These are phyloP conservation scores for Tupaia chinensis DNA, from an alignment of 2,113 vertebrate species.

Conservation along the genomic window DNA sequence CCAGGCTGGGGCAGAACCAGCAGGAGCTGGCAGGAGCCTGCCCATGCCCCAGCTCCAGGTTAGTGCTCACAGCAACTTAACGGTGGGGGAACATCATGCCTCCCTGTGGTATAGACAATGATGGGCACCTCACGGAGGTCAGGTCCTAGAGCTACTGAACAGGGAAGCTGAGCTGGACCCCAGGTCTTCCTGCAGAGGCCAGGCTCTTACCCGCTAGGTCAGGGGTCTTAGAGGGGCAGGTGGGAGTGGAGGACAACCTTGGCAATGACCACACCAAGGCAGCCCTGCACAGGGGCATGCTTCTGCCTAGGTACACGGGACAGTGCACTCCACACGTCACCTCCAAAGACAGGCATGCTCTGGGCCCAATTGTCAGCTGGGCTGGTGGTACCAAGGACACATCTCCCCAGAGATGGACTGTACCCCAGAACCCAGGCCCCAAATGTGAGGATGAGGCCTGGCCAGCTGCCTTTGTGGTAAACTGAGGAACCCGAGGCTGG, in stretches of 20 bases:
- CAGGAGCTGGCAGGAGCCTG: neutral
- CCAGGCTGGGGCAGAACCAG: accelerated
- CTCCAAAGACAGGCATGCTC: neutral
- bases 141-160: neutral
- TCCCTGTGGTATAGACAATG: neutral
- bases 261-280: neutral
- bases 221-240: neutral
- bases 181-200: neutral
- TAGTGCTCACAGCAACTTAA: no score
- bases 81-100: accelerated
- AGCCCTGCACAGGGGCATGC: neutral
- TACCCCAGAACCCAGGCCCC: neutral
- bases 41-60: accelerated
- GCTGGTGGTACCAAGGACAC: accelerated
- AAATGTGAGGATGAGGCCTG: accelerated
- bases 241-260: neutral
- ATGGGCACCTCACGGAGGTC: accelerated
- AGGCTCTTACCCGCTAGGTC: neutral
- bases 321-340: neutral
- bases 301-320: neutral
- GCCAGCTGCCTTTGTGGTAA: accelerated
- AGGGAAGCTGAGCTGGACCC: accelerated
- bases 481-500: neutral
- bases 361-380: no score
- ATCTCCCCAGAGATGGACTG: neutral